Conservation (phyloP, 1,140 invertebrate species). For the Drosophila lacteicornis region DNA sequence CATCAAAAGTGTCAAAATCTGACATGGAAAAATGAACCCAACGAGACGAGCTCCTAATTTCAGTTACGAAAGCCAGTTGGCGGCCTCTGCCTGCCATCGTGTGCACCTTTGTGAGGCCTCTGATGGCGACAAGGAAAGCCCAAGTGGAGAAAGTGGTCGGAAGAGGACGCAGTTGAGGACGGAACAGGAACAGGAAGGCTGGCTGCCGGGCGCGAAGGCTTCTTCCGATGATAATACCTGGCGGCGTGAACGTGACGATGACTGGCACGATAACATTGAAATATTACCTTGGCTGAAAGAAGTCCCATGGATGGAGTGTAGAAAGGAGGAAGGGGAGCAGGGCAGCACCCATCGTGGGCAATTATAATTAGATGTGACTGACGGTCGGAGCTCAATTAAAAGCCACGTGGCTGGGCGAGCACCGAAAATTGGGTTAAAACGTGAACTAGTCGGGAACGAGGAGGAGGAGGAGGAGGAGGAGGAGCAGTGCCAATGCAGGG, state of each 20-base stretch:
- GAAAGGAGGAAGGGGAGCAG: neutral
- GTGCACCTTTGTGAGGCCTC: constrained; percentile 18
- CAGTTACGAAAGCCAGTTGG: constrained; percentile 41
- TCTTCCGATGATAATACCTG: constrained; percentile 67
- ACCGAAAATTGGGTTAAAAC: constrained; percentile 74
- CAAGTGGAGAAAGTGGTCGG: constrained; percentile 20
- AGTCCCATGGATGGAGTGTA: neutral
- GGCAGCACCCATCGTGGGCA: constrained; percentile 34
- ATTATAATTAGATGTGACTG: constrained; percentile 79
- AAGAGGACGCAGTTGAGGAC: neutral
- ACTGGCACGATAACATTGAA: constrained; percentile 68
- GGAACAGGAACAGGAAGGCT: neutral
- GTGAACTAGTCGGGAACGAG: constrained; percentile 29
- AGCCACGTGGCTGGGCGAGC: constrained; percentile 59
- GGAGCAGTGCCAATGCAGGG: neutral
- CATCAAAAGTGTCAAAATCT: constrained; percentile 59
- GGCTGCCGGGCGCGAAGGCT: constrained; percentile 8
- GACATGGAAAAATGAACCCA: constrained; percentile 72
- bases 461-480: no score
- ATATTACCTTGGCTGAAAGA: constrained; percentile 42
- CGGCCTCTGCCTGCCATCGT: constrained; percentile 14
- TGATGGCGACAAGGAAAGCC: constrained; percentile 6
- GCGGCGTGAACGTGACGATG: constrained; percentile 69
- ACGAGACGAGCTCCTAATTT: constrained; percentile 62
- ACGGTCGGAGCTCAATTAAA: constrained; percentile 69